Percentiles rank a stretch among this genome's conserved stretches.
These are phyloP conservation scores for Thyatira batis DNA, from an alignment of 2,888 invertebrate genomes.

Conservation along the genomic window DNA sequence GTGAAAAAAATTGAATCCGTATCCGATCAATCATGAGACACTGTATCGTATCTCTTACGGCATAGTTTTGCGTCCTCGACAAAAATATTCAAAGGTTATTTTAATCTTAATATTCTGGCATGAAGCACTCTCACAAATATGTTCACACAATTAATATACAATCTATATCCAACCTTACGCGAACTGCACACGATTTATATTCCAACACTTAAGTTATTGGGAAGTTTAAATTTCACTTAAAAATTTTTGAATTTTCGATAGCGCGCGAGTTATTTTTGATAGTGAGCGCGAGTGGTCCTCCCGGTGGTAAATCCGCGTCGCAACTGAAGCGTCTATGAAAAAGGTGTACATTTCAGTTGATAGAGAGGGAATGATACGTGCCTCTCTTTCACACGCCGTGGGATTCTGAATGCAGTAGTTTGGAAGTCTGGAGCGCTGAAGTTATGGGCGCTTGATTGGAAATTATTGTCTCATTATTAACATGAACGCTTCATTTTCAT, in stretches of 20 bases:
- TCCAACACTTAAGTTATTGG: neutral
- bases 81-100: slow-evolving; percentile 54
- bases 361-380: slow-evolving; percentile 18
- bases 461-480: slow-evolving; percentile 5
- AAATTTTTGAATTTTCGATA: slow-evolving; percentile 26
- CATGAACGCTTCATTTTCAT: neutral
- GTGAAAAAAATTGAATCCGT: slow-evolving; percentile 21
- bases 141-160: slow-evolving; percentile 18
- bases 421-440: neutral
- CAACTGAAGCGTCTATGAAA: slow-evolving; percentile 39
- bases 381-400: slow-evolving; percentile 15
- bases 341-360: slow-evolving; percentile 31
- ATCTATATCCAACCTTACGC: slow-evolving; percentile 18
- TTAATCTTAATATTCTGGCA: slow-evolving; percentile 50
- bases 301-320: slow-evolving; percentile 21
- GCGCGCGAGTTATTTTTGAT: slow-evolving; percentile 28
- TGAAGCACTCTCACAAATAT: slow-evolving; percentile 31
- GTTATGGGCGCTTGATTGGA: slow-evolving; percentile 10
- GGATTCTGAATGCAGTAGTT: slow-evolving; percentile 31
- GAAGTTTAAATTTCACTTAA: slow-evolving; percentile 27
- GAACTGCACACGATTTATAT: slow-evolving; percentile 9
- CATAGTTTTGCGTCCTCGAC: slow-evolving; percentile 44
- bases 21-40: slow-evolving; percentile 35
- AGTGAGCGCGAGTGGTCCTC: slow-evolving; percentile 16
- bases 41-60: slow-evolving; percentile 27